A percentile compares a stretch with the other conserved stretches of the same genome.
These are phyloP conservation scores for Drosophila pseudotalamancana DNA, from an alignment of 2,888 invertebrate genomes.

Conservation along the genomic window DNA sequence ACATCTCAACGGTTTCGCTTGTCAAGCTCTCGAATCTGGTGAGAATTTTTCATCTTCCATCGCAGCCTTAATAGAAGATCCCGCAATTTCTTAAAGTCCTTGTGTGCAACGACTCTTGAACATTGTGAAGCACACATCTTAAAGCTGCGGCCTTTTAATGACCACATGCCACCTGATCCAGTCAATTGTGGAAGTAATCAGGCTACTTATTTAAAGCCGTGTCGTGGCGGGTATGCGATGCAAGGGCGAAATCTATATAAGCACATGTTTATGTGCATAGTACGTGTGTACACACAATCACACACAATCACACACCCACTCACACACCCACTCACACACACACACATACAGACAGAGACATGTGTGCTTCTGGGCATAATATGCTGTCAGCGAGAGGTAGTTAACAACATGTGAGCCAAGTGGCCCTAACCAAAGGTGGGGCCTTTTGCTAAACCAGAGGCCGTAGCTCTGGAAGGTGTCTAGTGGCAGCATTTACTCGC, in stretches of 20 bases:
- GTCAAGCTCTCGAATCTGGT: too few species aligned
- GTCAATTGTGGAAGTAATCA: conserved; percentile 48
- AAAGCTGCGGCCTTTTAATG: conserved; percentile 14
- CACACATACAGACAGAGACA: conserved; percentile 5
- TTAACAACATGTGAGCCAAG: conserved; percentile 52
- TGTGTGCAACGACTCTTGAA: not conserved
- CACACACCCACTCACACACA: conserved; percentile 8
- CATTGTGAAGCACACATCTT: not conserved
- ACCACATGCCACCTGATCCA: conserved; percentile 27
- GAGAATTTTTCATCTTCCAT: too few species aligned
- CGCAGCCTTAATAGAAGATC: not conserved
- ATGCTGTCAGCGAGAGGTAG: conserved; percentile 44
- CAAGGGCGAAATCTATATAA: conserved; percentile 23
- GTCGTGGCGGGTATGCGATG: conserved; percentile 33
- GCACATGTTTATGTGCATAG: conserved; percentile 22
- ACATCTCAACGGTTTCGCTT: too few species aligned
- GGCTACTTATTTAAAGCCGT: conserved; percentile 51
- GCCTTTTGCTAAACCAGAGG: conserved; percentile 10
- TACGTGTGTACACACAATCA: conserved; percentile 9
- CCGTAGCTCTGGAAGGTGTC: conserved; percentile 39
- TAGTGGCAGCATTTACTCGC: conserved; percentile 24
- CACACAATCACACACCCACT: not conserved
- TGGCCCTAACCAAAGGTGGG: conserved; percentile 21
- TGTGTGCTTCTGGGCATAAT: conserved; percentile 36
- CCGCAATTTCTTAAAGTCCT: too few species aligned